Percentiles rank a stretch among this genome's conserved stretches.
phyloP scores from a whole-genome alignment of 2,888 invertebrate genomes.

The Dascillus cervinus region DNA sequence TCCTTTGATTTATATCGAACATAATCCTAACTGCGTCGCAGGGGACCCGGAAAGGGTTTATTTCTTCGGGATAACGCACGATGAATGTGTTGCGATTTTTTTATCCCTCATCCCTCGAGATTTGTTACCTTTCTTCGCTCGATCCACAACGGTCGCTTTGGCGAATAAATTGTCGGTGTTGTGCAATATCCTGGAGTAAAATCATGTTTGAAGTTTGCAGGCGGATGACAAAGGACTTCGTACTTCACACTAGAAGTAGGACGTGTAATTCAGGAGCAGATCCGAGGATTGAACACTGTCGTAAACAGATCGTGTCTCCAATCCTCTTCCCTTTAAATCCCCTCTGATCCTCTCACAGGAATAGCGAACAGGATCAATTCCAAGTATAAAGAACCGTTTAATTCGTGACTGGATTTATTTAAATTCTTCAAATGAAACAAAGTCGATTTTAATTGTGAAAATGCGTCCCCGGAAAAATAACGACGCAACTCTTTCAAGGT shows the following conservation, averaged over 20 bases:
- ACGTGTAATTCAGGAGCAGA: conserved; percentile 35
- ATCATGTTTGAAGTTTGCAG: too few species aligned
- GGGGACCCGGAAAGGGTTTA: conserved; percentile 7
- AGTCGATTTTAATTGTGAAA: too few species aligned
- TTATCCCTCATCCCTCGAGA: background rate
- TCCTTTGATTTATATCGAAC: conserved; percentile 34
- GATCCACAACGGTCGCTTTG: background rate
- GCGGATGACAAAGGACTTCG: conserved; percentile 28
- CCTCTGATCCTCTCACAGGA: conserved; percentile 26
- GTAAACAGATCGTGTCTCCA: conserved; percentile 39
- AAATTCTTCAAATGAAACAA: too few species aligned
- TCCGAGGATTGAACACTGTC: conserved; percentile 38
- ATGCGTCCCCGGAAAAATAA: too few species aligned
- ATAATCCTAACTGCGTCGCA: conserved; percentile 9
- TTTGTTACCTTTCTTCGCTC: background rate
- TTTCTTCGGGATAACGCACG: conserved; percentile 6
- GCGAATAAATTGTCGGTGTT: background rate
- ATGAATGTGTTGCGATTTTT: conserved; percentile 4
- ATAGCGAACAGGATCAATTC: conserved; percentile 29
- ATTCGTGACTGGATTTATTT: conserved; percentile 27
- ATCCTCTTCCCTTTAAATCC: conserved; percentile 32
- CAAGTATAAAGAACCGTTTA: conserved; percentile 32
- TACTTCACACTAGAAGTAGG: conserved; percentile 27
- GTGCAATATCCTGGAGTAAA: background rate
- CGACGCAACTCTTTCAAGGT: too few species aligned